Conservation (phyloP, 2,113 vertebrate genomes). For the Choloepus hoffmanni region DNA sequence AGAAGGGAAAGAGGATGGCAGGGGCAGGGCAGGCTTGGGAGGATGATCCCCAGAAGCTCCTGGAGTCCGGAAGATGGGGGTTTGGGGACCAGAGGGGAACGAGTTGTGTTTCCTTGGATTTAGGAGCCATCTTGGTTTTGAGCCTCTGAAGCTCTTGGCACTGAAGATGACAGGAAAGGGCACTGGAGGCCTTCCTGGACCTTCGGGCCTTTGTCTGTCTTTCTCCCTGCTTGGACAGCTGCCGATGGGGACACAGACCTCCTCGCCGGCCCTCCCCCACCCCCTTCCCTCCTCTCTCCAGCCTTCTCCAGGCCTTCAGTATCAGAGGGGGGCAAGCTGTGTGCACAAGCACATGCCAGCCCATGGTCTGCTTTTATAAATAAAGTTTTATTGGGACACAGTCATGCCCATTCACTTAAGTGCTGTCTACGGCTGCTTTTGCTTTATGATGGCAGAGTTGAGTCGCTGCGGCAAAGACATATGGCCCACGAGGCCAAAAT, state of each 20-base stretch:
- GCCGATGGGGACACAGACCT: not conserved
- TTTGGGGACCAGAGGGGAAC: not conserved
- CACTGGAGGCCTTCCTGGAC: too few relatives aligned
- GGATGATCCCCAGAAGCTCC: fast-evolving
- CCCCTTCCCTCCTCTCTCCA: not conserved
- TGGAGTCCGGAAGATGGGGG: not conserved
- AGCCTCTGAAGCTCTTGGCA: not conserved
- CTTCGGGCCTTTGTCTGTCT: too few relatives aligned
- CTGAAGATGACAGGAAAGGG: not conserved
- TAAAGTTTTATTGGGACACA: slow-evolving; percentile 35
- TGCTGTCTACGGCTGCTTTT: not conserved
- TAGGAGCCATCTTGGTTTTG: not conserved
- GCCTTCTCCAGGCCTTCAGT: not conserved
- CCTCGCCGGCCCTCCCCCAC: too few relatives aligned
- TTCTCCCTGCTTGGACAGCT: not conserved
- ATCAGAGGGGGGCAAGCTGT: not conserved
- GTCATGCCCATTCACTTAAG: too few relatives aligned
- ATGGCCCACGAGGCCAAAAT: not conserved
- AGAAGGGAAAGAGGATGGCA: not conserved
- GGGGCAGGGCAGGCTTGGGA: not conserved
- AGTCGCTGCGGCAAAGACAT: not conserved
- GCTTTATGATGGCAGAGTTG: not conserved
- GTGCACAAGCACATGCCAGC: not conserved
- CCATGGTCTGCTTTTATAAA: not conserved
- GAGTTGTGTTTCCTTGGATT: not conserved